Conservation (phyloP, 2,113 vertebrate species). For the Atractosteus spatula region DNA sequence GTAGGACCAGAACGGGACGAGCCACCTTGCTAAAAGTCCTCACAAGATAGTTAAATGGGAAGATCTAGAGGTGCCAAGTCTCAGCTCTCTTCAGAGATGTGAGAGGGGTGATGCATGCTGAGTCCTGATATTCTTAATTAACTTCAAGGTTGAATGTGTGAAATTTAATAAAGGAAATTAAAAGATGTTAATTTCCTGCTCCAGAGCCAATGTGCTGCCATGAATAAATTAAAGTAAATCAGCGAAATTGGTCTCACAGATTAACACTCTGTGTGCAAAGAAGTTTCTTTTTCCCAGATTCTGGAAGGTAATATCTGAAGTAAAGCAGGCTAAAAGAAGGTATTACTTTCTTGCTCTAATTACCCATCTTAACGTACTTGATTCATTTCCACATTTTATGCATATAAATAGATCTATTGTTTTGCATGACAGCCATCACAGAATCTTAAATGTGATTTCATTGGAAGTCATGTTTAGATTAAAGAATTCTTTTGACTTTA, state of each 20-base stretch:
- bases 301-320: too few relatives aligned
- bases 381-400: too few relatives aligned
- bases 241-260: slow-evolving; percentile 40
- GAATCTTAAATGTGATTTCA: too few relatives aligned
- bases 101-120: slow-evolving; percentile 31
- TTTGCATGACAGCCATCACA: too few relatives aligned
- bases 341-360: too few relatives aligned
- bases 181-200: slow-evolving; percentile 70
- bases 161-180: slow-evolving; percentile 73
- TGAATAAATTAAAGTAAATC: slow-evolving; percentile 63
- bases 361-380: too few relatives aligned
- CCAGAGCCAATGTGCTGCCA: slow-evolving; percentile 45
- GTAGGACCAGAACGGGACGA: not conserved
- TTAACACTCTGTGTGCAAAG: slow-evolving; percentile 23
- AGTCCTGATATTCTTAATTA: slow-evolving; percentile 66
- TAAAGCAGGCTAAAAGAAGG: too few relatives aligned
- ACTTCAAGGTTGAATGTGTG: slow-evolving; percentile 68
- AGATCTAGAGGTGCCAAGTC: not conserved
- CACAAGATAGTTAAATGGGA: slow-evolving; percentile 6
- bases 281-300: not conserved
- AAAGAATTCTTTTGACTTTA: too few relatives aligned
- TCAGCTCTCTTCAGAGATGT: slow-evolving; percentile 14
- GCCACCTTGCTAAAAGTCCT: not conserved
- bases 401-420: too few relatives aligned
- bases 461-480: too few relatives aligned